Evolutionary conservation across 1,140 invertebrate genomes (phyloP), one percentile per base, ranked within the genome.

Genomic region (Ips typographus): DNA sequence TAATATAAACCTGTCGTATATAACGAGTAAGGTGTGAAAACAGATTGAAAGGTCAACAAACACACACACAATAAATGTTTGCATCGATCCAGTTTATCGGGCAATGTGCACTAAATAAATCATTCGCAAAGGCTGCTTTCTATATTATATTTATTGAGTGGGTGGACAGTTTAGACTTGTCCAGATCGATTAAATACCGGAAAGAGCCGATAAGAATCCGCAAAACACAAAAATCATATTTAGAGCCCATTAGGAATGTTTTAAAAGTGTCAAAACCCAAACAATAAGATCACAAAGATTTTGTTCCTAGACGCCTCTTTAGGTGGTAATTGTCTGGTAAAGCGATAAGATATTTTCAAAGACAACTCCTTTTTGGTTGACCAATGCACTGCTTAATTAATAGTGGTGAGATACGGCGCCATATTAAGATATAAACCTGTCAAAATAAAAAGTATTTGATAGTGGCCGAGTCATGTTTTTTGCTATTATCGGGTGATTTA

Each of bases 371-470:
- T 47, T 47, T n/a, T 55, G 5, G 37, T 36, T 22, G 37, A 55
- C 52, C 44, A 49, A 49, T 6, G 2, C 1, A 49, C 44, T 22
- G 22, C 52, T 66, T 70, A 72, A 70, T 70, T 72, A 72, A 70
- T 70, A 72, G 56, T 38, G 39, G n/a, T 42, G 44, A 68, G 66
- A 69, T 72, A 68, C 61, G 68, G 68, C 68, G 68, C 68, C 68
- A 59, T 58, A 72, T 62, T 71, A 64, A 71, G 70, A 71, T 71
- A 71, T 72, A 62, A 55, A 40, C 43, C 56, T 65, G 65, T 68
- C 65, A 60, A 59, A 60, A 6, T 37, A 2, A 37, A 22, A 22
- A 22, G 22, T 22, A 22, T 22, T 22, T 52, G 65, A 68, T 68
- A 68, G 52, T 22, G 39, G 42, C 7, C n/a, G 2, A 40, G 40